phyloP scores from a whole-genome alignment of 1,140 invertebrate species.

The Aporrectodea caliginosa region DNA sequence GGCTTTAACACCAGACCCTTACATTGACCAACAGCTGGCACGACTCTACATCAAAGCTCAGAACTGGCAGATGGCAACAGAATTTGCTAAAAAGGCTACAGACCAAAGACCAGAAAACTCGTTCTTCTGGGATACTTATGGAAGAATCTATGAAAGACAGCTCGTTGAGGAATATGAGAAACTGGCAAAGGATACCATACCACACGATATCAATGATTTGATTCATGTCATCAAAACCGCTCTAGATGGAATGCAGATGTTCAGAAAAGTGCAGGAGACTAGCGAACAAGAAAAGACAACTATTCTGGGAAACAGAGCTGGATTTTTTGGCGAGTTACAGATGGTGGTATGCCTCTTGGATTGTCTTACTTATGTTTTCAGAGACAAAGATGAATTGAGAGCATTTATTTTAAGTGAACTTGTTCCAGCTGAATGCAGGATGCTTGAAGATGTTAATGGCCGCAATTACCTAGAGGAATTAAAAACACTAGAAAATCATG shows the following conservation, averaged over 20 bases:
- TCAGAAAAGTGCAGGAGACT: constrained; percentile 35
- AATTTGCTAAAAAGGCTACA: constrained; percentile 34
- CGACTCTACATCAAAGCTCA: constrained; percentile 37
- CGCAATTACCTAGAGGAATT: constrained; percentile 23
- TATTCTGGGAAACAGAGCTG: constrained; percentile 30
- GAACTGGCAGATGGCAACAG: constrained; percentile 36
- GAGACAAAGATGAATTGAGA: constrained; percentile 27
- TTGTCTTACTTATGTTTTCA: constrained; percentile 14
- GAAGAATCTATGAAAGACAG: constrained; percentile 35
- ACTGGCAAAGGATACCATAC: constrained; percentile 7
- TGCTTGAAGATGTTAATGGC: constrained; percentile 18
- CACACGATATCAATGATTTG: constrained; percentile 24
- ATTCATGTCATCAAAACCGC: constrained; percentile 23
- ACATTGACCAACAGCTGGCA: constrained; percentile 38
- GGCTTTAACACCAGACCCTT: constrained; percentile 35
- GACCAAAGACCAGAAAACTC: constrained; percentile 34
- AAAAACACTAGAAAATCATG: constrained; percentile 27
- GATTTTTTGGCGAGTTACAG: constrained; percentile 36
- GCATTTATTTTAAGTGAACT: constrained; percentile 31
- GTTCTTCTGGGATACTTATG: constrained; percentile 40
- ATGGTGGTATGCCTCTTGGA: constrained; percentile 26
- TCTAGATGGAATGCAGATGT: constrained; percentile 32
- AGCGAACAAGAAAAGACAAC: constrained; percentile 31
- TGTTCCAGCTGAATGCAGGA: constrained; percentile 12
- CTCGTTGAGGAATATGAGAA: constrained; percentile 26